Base-by-base conservation (phyloP, 2,888 invertebrate species). In the Yponomeuta evonymella region DNA sequence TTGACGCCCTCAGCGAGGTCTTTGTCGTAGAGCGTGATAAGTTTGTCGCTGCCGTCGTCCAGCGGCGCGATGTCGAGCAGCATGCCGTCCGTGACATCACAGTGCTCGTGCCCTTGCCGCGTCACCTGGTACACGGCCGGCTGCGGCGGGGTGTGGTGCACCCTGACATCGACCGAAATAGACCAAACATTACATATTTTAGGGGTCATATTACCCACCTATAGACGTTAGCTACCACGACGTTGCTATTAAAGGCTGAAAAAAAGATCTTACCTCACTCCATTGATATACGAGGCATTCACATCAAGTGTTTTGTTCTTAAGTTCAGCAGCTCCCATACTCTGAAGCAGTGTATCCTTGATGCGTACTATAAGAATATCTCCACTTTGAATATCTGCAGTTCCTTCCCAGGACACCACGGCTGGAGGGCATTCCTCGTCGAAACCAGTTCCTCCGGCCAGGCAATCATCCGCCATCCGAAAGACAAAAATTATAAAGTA, bases 1-100 rank as follows among this genome's bases (percentile, higher is more conserved):
- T 95, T 95, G 81, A 94, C 94, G 75, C 95, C 95, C 83, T 95
- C 95, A 69, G 94, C 94, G 74, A 95, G 93, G 83, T 95, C 95
- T 86, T 95, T 95, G 83, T 95, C 95, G 80, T 95, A 95, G 48
- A 95, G 90, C 8, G 95, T 95, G 81, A 95, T 94, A 75, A 95
- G 92, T 79, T 95, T 95, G 30, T 88, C 83, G 67, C 94, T 94
- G 78, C 93, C 94, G 76, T 95, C 94, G 78, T 94, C 93, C 73
- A 95, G 90, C 12, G 95, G 95, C 69, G 95, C 95, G 76, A 95
- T 95, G 84, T 95, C 95, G 72, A 95, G 86, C 12, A 95, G 87
- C 81, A 94, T 94, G 70, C 95, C 95, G 77, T 95, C 95, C 15
- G 95, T 94, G 74, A 94, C 93, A 82, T 95, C 95, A 82, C 95